These are phyloP conservation scores for Monomorium pharaonis DNA, from an alignment of 1,140 invertebrate genomes.

Conservation along the genomic window DNA sequence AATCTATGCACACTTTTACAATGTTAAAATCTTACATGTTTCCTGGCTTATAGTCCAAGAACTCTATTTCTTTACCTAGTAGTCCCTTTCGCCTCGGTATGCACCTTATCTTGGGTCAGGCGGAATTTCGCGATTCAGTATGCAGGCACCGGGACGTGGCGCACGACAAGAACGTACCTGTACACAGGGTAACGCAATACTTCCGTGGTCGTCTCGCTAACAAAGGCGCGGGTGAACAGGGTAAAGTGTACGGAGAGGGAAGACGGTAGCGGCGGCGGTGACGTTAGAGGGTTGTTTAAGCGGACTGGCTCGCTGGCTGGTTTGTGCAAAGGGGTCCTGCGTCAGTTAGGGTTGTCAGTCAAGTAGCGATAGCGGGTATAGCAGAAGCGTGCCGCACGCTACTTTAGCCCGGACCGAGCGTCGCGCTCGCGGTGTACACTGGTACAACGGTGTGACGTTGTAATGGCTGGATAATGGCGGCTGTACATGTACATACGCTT, in stretches of 20 bases:
- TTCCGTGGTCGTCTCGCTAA: conserved; percentile 55
- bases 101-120: conserved; percentile 39
- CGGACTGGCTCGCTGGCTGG: conserved; percentile 21
- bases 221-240: conserved; percentile 13
- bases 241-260: neutral
- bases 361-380: conserved; percentile 68
- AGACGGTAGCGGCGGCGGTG: neutral
- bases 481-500: conserved; percentile 67
- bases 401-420: conserved; percentile 55
- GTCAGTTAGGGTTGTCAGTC: conserved; percentile 76
- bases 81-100: conserved; percentile 25
- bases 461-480: conserved; percentile 77
- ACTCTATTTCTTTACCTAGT: conserved; percentile 50
- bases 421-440: conserved; percentile 57
- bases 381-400: conserved; percentile 76
- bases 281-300: conserved; percentile 8
- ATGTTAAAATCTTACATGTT: conserved; percentile 7
- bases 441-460: conserved; percentile 72
- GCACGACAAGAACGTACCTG: conserved; percentile 30
- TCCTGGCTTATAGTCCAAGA: conserved; percentile 1
- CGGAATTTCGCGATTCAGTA: conserved; percentile 63
- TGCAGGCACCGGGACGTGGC: conserved; percentile 38
- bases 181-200: conserved; percentile 48
- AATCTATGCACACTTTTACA: conserved; percentile 24
- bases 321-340: conserved; percentile 36